Percentiles rank a stretch among this genome's conserved stretches.
phyloP scores from a whole-genome alignment of 2,113 vertebrate species.

The western clawed frog (Xenopus tropicalis) region DNA sequence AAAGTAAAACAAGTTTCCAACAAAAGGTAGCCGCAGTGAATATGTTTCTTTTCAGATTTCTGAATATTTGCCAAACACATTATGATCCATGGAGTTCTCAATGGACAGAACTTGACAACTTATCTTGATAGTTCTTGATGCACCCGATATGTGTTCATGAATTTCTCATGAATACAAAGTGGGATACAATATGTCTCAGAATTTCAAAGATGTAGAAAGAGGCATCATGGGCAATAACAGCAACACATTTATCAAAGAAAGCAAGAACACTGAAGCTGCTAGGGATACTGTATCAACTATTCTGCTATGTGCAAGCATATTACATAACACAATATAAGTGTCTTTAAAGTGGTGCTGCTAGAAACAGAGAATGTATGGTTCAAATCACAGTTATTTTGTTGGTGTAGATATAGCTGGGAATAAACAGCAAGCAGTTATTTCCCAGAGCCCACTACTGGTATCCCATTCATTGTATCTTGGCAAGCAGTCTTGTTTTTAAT shows the following conservation, averaged over 20 bases:
- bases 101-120: slow-evolving; percentile 5
- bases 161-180: slow-evolving; percentile 33
- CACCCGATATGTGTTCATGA: slow-evolving; percentile 14
- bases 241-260: not conserved
- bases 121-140: slow-evolving; percentile 21
- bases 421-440: too few relatives aligned
- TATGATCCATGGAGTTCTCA: slow-evolving; percentile 18
- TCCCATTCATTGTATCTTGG: too few relatives aligned
- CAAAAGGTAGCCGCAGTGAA: too few relatives aligned
- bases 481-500: too few relatives aligned
- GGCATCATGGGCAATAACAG: not conserved
- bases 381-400: too few relatives aligned
- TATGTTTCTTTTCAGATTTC: not conserved
- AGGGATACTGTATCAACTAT: not conserved
- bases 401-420: too few relatives aligned
- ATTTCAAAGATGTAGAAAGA: slow-evolving; percentile 12
- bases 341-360: too few relatives aligned
- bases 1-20: slow-evolving; percentile 5
- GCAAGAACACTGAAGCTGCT: not conserved
- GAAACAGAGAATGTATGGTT: too few relatives aligned
- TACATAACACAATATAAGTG: too few relatives aligned
- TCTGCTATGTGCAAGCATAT: too few relatives aligned
- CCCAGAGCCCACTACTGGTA: too few relatives aligned
- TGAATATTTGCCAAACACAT: slow-evolving; percentile 10
- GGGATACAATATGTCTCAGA: slow-evolving; percentile 6